Conservation (phyloP, 2,113 vertebrate genomes). For the Arenaria interpres region DNA sequence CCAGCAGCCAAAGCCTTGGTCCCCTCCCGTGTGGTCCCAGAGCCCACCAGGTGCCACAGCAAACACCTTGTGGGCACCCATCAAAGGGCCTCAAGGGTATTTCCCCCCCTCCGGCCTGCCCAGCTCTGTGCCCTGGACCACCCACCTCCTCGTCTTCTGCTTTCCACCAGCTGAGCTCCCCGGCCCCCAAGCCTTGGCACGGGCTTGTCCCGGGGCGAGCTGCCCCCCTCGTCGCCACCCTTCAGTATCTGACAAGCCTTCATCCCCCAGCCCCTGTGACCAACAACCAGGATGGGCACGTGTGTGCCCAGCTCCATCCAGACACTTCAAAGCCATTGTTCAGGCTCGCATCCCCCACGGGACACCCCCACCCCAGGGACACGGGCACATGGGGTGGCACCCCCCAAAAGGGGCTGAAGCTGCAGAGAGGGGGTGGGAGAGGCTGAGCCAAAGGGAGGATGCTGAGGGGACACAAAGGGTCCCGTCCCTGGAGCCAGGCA, state of each 20-base stretch:
- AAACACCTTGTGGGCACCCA: not conserved
- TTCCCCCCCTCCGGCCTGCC: not conserved
- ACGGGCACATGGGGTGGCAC: not conserved
- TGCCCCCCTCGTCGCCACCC: not conserved
- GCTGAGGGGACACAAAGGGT: not conserved
- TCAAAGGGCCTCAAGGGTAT: not conserved
- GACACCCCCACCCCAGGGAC: not conserved
- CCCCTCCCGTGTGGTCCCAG: not conserved
- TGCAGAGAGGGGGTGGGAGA: not conserved
- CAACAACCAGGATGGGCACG: accelerated
- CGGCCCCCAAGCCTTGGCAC: accelerated
- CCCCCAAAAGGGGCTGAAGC: not conserved
- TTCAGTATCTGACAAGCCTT: too few species aligned
- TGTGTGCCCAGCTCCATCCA: not conserved
- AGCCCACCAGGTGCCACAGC: not conserved
- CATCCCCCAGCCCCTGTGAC: accelerated
- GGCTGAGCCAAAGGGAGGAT: not conserved
- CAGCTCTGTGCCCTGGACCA: not conserved
- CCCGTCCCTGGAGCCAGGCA: not conserved
- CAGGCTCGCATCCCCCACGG: accelerated
- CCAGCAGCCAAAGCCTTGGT: not conserved
- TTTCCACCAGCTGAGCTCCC: not conserved
- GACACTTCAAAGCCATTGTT: not conserved
- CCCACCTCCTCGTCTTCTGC: not conserved
- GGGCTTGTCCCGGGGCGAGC: not conserved